Evolutionary conservation across 1,140 invertebrate species (phyloP).

Genomic region (Cyrtorhinus lividipennis): DNA sequence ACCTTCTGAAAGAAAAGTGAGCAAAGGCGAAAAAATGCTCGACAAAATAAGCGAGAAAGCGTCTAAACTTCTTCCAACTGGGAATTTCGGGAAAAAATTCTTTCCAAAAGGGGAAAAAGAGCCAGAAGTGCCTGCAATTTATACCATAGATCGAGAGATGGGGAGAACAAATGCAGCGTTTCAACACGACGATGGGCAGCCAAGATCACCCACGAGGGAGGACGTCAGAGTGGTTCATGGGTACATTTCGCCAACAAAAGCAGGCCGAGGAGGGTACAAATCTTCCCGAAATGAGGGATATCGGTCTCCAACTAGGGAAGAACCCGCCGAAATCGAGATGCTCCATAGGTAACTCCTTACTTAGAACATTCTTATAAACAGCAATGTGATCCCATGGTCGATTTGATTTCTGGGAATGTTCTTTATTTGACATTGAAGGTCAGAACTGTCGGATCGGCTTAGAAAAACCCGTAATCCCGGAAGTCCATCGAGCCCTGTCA

Average conservation of each 20-base stretch:
- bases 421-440: too few relatives aligned
- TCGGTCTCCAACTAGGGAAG: background rate
- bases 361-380: too few relatives aligned
- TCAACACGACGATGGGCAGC: background rate
- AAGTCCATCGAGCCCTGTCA: background rate
- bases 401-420: too few relatives aligned
- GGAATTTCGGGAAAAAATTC: background rate
- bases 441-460: background rate
- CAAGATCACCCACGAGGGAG: background rate
- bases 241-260: background rate
- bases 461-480: background rate
- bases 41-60: constrained; percentile 3
- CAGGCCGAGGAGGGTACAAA: background rate
- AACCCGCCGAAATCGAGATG: background rate
- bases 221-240: background rate
- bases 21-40: background rate
- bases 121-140: background rate
- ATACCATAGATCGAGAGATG: constrained; percentile 10
- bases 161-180: background rate
- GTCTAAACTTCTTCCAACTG: background rate
- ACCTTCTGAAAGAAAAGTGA: too few relatives aligned
- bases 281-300: background rate
- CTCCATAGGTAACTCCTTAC: background rate
- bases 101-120: background rate
- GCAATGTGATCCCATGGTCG: too few relatives aligned